A percentile compares a stretch with the other conserved stretches of the same genome.
These are phyloP conservation scores for Cyrtonyx montezumae DNA, from an alignment of 2,113 vertebrate genomes.

Conservation along the genomic window DNA sequence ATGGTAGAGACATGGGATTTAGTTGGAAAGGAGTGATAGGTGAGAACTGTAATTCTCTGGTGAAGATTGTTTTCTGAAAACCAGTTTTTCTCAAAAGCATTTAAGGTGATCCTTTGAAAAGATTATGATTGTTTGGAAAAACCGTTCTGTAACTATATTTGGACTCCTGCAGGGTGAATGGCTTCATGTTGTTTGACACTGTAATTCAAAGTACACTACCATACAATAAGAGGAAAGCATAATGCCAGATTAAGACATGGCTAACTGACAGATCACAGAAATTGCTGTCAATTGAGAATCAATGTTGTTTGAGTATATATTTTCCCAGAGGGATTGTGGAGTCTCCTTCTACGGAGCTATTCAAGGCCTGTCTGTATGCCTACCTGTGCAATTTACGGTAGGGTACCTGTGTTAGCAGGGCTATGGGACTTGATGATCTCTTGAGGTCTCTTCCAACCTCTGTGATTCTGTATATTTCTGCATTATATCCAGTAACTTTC, in stretches of 20 bases:
- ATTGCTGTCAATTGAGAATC: neutral
- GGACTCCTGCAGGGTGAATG: neutral
- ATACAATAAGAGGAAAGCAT: neutral
- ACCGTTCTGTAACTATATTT: neutral
- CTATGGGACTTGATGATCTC: too few species aligned
- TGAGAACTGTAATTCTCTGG: neutral
- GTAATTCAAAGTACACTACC: neutral
- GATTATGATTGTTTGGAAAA: neutral
- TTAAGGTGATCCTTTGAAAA: neutral
- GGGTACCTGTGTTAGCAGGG: too few species aligned
- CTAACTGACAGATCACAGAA: neutral
- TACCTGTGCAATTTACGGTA: too few species aligned
- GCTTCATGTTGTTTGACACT: neutral
- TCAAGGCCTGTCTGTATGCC: too few species aligned
- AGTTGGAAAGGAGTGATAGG: neutral
- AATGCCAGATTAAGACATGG: neutral
- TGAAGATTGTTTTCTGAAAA: neutral
- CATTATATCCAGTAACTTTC: neutral
- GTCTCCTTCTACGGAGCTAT: too few species aligned
- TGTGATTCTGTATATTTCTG: neutral
- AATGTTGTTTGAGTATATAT: neutral
- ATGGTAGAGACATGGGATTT: neutral
- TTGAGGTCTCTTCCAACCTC: too few species aligned
- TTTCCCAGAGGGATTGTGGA: neutral
- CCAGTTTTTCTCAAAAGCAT: neutral